Base-by-base conservation (phyloP, 2,888 invertebrate genomes). In the Caenorhabditis sp. region DNA sequence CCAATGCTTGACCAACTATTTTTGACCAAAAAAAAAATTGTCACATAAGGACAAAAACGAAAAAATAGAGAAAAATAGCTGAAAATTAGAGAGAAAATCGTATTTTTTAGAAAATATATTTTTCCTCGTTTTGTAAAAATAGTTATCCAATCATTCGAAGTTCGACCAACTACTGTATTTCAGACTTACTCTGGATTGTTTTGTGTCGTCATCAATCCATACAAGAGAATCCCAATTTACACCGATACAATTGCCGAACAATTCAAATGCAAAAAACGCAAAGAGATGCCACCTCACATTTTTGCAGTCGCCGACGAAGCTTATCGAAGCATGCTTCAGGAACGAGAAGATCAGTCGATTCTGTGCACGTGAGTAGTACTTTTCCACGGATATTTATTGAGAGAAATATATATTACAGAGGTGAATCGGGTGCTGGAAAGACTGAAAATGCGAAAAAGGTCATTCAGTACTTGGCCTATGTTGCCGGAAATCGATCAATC, bases 381-480 rank as follows among this genome's bases (percentile, higher is more conserved):
- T n/a, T n/a, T n/a, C n/a, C n/a, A n/a, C n/a, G n/a, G n/a, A 31
- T 4, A 31, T 31, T 31, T 10, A 6, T 4, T 31, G 4, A 31
- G 27, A n/a, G 19, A 23, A 19, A 27, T n/a, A 10, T 24, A 23
- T 17, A 14, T 74, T 87, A 14, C 84, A 90, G 90, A 60, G 99
- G 99, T 85, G 99, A 99, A 90, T 99, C 97, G 17, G 99, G 99
- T 83, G 99, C 99, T 84, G 99, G 99, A 82, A 99, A 99, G 91
- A 99, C 99, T 60, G 99, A 99, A 90, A 99, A 99, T 90, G 99
- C 99, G 73, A 99, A 99, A 91, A 99, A 99, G 91, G 99, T 99
- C 63, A 99, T 99, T 88, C 99, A 99, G 91, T 99, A 99, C 91
- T 91, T 99, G 89, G 99, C 99, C 53, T 96, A 95, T 90, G 97